Evolutionary conservation across 1,140 invertebrate species (phyloP), one percentile per base, ranked within the genome.

Genomic region (Brachionus asplanchnoidis): DNA sequence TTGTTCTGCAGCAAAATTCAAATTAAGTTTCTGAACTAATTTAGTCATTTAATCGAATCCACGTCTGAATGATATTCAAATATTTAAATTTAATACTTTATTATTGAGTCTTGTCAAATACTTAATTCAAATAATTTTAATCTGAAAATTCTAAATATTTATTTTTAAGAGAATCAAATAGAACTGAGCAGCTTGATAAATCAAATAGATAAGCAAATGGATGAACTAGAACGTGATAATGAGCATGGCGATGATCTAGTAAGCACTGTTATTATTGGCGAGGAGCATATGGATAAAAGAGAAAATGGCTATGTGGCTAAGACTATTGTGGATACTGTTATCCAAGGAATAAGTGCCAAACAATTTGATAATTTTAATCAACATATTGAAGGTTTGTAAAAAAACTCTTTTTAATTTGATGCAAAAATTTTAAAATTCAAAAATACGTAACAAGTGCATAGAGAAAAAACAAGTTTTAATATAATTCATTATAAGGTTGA

Each of bases 151-250:
- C 28, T 28, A 28, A 28, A 28, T 28, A 28, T 28, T 28, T 28
- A 2, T 28, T 36, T 11, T 42, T 20, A n/a, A 73, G 68, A 73
- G 1, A 42, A 73, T 42, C 68, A 73, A 42, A 73, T 73, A 40
- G 68, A 73, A 42, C 12, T 73, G 7, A 20, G n/a, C 32, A 73
- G 40, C 42, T 20, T 73, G 40, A 40, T 73, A 73, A 73, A 73
- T 73, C 68, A 73, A 42, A 73, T 73, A 40, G 68, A 73, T 40
- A 36, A 42, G 9, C 68, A 73, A 73, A 73, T 73, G 28, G n/a
- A 42, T n/a, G 17, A 73, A 7, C 40, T 42, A 17, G 17, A 20
- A 11, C 32, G 20, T 3, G 36, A 73, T 17, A 77, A 20, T 77
- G 20, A 42, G 32, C 8, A 73, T 28, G 66, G 17, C 1, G 28